These are phyloP conservation scores for Notodonta dromedarius DNA, from an alignment of 2,888 invertebrate species.

Conservation along the genomic window DNA sequence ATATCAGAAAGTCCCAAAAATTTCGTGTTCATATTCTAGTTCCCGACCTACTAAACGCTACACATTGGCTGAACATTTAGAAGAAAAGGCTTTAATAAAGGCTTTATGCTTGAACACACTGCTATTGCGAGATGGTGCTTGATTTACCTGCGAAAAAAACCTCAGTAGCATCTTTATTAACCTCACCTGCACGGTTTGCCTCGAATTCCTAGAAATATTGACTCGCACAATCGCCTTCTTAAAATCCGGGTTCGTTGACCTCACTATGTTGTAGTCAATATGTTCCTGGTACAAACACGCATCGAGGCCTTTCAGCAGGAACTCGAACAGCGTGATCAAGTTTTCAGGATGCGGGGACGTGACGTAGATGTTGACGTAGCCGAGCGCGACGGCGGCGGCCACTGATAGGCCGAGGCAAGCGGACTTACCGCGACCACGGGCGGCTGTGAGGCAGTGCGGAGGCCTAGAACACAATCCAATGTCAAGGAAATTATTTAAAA, in stretches of 20 bases:
- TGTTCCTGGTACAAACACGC: slow-evolving; percentile 97
- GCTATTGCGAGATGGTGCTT: no score
- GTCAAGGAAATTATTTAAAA: no score
- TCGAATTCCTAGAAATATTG: slow-evolving; percentile 94
- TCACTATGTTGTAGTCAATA: slow-evolving; percentile 96
- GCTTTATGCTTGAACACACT: no score
- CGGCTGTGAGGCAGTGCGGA: slow-evolving; percentile 97
- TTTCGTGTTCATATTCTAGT: no score
- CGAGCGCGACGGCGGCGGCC: slow-evolving; percentile 92
- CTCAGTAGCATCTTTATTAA: no score
- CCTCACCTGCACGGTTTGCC: slow-evolving; percentile 95
- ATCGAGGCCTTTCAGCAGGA: slow-evolving; percentile 96
- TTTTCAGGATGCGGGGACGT: slow-evolving; percentile 99
- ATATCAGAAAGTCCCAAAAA: no score
- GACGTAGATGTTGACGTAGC: slow-evolving; percentile 97
- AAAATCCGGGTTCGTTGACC: slow-evolving; percentile 97
- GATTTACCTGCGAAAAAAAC: no score
- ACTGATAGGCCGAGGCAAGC: slow-evolving; percentile 97
- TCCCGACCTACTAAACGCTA: no score
- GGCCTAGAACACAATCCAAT: slow-evolving; percentile 79
- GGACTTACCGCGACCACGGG: slow-evolving; percentile 98
- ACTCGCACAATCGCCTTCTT: slow-evolving; percentile 98
- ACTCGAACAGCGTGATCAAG: slow-evolving; percentile 98
- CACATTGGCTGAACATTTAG: no score
- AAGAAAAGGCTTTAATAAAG: no score